Conservation (phyloP, 2,113 vertebrate species). For the Menidia beryllina region DNA sequence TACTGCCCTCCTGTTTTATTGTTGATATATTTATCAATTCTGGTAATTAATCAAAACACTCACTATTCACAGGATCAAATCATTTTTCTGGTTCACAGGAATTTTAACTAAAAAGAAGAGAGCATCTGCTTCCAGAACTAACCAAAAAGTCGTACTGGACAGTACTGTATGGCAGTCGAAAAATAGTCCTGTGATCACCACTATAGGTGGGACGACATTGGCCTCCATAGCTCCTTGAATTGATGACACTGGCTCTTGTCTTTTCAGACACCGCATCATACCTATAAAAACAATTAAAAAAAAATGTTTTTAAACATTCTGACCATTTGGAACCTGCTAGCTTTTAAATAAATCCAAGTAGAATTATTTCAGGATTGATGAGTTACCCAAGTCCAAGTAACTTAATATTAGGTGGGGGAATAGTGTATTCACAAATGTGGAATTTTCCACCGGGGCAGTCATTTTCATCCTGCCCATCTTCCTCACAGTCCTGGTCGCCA, state of each 20-base stretch:
- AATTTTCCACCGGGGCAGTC: conserved; percentile 58
- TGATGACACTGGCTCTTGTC: conserved; percentile 81
- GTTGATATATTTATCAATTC: no score
- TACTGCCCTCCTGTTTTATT: no score
- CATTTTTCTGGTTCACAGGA: no score
- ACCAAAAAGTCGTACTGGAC: conserved; percentile 87
- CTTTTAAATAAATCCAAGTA: background rate
- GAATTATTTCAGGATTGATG: background rate
- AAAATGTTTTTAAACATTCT: no score
- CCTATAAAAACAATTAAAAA: conserved; percentile 63
- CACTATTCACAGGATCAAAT: no score
- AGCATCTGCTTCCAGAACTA: no score
- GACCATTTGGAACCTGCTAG: background rate
- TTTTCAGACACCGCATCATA: conserved; percentile 80
- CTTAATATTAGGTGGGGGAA: conserved; percentile 82
- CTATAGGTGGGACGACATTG: conserved; percentile 86
- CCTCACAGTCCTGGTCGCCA: conserved; percentile 91
- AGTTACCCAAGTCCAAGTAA: conserved; percentile 85
- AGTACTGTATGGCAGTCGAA: conserved; percentile 85
- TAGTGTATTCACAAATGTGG: conserved; percentile 68
- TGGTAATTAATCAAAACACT: no score
- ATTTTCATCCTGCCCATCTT: conserved; percentile 86
- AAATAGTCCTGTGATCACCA: conserved; percentile 65
- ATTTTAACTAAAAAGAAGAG: no score
- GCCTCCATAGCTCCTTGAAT: conserved; percentile 89